Base-by-base conservation (phyloP, 2,888 invertebrate species). In the Agrenia bidenticulata region DNA sequence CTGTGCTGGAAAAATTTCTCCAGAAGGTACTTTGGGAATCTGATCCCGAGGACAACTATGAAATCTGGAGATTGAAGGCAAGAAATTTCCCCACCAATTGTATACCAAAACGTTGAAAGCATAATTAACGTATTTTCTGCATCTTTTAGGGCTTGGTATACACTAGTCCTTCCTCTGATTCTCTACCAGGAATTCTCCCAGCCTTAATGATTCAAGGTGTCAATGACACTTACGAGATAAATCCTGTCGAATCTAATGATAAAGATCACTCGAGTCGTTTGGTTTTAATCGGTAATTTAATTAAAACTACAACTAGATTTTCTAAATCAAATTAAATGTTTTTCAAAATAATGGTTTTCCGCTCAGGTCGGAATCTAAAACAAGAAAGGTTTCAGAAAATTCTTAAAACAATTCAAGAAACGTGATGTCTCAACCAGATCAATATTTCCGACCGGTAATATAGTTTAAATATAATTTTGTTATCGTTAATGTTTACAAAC, bases 191-290 rank as follows among this genome's bases (percentile, higher is more conserved):
- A 15, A 2, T 5, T 17, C 5, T 15, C 19, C 17, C 27, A 37
- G 32, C 37, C 37, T 27, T 69, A 15, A 76, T 76, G 76, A 68
- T 76, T 45, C 76, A 76, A 69, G 74, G 74, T 53, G 76, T 76
- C 5, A 76, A 74, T 63, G 67, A 76, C 19, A 76, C 73, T 9
- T 76, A 76, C 59, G 76, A 74, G 58, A 19, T 74, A 17, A 74
- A 63, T 17, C 37, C 17, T 42, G 27, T 69, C n/a, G 50, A 57
- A 17, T 26, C 55, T 13, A 42, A 55, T 26, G 58, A 55, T 50
- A 2, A 15, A 2, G 41, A 41, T n/a, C 17, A 24, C 2, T 45
- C 26, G 5, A 66, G 64, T 56, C 61, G 67, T 4, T 27, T 70
- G 24, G 70, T 70, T 51, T 50, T 70, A 27, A 70, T 70, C 24